Evolutionary conservation across 2,888 invertebrate species (phyloP).

Genomic region (Alviniconcha strummeri): DNA sequence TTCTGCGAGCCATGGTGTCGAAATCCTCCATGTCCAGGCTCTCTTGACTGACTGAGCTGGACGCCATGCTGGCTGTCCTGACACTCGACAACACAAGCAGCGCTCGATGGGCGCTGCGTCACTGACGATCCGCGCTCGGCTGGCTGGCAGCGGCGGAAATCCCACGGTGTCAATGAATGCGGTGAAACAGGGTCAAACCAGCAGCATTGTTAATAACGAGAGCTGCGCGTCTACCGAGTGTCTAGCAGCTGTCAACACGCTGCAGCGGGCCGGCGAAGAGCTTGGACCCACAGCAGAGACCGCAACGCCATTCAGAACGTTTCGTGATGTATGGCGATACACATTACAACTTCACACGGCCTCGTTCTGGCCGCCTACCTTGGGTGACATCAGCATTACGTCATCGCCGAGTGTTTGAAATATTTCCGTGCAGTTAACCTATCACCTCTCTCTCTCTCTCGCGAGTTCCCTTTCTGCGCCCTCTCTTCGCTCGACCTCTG

Average conservation of each 20-base stretch:
- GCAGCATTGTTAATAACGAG: slow-evolving; percentile 1
- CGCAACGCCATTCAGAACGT: slow-evolving; percentile 29
- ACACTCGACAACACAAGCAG: slow-evolving; percentile 1
- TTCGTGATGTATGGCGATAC: slow-evolving; percentile 31
- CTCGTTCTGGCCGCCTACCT: slow-evolving; percentile 31
- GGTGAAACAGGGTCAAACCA: background rate
- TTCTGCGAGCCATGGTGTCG: slow-evolving; percentile 76
- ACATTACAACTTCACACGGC: slow-evolving; percentile 32
- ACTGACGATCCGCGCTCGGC: background rate
- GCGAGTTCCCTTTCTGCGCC: too few species aligned
- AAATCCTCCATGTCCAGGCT: slow-evolving; percentile 78
- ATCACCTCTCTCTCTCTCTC: background rate
- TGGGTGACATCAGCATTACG: slow-evolving; percentile 38
- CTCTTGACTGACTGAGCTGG: slow-evolving; percentile 79
- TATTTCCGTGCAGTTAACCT: slow-evolving; percentile 18
- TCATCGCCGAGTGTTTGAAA: slow-evolving; percentile 32
- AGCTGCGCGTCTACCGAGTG: background rate
- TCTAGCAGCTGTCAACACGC: slow-evolving; percentile 16
- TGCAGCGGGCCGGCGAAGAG: background rate
- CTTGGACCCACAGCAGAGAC: background rate
- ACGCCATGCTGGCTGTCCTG: slow-evolving; percentile 75
- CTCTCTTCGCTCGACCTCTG: background rate
- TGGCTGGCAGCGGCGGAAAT: background rate
- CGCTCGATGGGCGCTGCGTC: slow-evolving; percentile 2
- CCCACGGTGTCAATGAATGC: background rate